Conservation (phyloP, 2,113 vertebrate species). For the Donacobius atricapilla region DNA sequence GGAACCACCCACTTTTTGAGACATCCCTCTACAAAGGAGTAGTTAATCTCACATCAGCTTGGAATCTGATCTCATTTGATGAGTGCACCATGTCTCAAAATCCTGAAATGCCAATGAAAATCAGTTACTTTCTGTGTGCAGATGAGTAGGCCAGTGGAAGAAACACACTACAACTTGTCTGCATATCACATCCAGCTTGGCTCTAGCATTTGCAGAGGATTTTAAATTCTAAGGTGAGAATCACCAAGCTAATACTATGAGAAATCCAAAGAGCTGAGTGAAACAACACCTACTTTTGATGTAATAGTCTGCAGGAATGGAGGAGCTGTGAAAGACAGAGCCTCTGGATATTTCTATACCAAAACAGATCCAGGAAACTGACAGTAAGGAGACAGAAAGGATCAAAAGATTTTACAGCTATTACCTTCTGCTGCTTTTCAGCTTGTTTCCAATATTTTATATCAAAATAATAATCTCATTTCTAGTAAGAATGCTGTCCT, state of each 20-base stretch:
- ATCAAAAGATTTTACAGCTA: conserved; percentile 1
- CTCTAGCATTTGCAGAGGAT: not conserved
- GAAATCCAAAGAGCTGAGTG: not conserved
- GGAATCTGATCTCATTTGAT: not conserved
- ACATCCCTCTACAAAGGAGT: not conserved
- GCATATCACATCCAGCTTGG: not conserved
- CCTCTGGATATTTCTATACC: not conserved
- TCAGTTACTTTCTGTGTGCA: not conserved
- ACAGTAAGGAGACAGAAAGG: not conserved
- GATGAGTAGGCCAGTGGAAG: not conserved
- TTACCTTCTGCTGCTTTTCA: not conserved
- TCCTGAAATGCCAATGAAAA: not conserved
- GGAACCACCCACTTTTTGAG: not conserved
- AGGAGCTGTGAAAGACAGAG: not conserved
- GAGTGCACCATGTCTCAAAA: not conserved
- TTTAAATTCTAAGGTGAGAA: not conserved
- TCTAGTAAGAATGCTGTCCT: not conserved
- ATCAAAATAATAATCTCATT: not conserved
- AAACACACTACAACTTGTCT: not conserved
- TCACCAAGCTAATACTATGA: not conserved
- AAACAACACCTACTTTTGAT: not conserved
- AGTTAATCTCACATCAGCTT: not conserved
- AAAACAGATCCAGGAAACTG: not conserved
- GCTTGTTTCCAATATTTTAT: not conserved
- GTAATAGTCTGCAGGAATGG: not conserved